A percentile compares a stretch with the other conserved stretches of the same genome.
These are phyloP conservation scores for Corynorhinus townsendii DNA, from an alignment of 2,113 vertebrate species.

Conservation along the genomic window DNA sequence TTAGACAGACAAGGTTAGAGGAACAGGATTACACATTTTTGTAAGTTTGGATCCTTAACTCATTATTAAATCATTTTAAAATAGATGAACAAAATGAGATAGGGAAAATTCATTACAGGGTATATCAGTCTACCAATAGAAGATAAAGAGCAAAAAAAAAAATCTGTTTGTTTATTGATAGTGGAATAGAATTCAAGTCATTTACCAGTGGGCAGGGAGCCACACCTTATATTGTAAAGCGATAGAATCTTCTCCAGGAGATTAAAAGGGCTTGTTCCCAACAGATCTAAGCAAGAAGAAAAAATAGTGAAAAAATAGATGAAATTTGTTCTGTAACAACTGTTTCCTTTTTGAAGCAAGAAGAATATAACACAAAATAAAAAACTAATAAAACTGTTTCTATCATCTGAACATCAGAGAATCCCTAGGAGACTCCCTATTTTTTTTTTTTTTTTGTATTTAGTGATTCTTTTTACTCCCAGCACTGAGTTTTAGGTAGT, in stretches of 20 bases:
- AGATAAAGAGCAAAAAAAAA: neutral
- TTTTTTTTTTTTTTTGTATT: neutral
- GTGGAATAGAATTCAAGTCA: neutral
- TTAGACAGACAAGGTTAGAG: neutral
- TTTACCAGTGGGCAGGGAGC: neutral
- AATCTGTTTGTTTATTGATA: neutral
- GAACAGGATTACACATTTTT: neutral
- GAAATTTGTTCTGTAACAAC: neutral
- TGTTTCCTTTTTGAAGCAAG: neutral
- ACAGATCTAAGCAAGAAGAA: neutral
- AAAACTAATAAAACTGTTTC: neutral
- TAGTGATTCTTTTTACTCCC: neutral
- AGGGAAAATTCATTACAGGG: neutral
- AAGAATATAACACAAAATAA: neutral
- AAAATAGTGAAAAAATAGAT: neutral
- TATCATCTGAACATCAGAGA: neutral
- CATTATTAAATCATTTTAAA: neutral
- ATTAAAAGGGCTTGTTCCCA: neutral
- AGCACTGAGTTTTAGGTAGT: neutral
- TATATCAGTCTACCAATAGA: neutral
- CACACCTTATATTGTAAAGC: neutral
- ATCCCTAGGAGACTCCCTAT: neutral
- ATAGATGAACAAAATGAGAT: neutral
- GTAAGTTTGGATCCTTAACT: slow-evolving; percentile 5
- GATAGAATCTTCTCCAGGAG: neutral